phyloP scores from a whole-genome alignment of 2,797 vertebrate species.

The Mallotus villosus region DNA sequence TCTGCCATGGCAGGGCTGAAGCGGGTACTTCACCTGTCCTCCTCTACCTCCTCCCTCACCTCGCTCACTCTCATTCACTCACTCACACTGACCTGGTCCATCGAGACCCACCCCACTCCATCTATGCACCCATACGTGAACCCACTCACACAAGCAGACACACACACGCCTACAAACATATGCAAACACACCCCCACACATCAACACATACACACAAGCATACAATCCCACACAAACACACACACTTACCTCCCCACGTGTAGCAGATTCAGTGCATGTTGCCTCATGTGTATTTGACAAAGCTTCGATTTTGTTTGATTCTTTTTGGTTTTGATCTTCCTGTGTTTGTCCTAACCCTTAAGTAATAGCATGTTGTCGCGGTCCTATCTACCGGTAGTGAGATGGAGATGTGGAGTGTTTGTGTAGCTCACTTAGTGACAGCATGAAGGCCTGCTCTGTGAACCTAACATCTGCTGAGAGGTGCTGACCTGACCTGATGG shows the following conservation, averaged over 20 bases:
- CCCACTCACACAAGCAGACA: not conserved
- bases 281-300: not conserved
- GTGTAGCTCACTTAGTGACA: not conserved
- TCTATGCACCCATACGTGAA: not conserved
- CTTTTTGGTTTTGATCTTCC: not conserved
- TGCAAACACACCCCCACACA: not conserved
- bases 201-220: not conserved
- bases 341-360: not conserved
- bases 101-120: not conserved
- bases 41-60: not conserved
- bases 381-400: not conserved
- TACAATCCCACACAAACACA: not conserved
- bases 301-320: not conserved
- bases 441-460: constrained; percentile 18
- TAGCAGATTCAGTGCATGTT: not conserved
- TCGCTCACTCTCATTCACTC: not conserved
- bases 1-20: constrained; percentile 83
- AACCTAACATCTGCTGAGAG: not conserved
- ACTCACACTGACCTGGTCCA: not conserved
- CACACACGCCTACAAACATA: not conserved
- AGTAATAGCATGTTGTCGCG: constrained; percentile 4
- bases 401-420: not conserved
- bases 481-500: not conserved
- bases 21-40: constrained; percentile 78
- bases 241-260: not conserved